Base-by-base conservation (phyloP, 1,140 invertebrate species). In the Mizuhopecten yessoensis region DNA sequence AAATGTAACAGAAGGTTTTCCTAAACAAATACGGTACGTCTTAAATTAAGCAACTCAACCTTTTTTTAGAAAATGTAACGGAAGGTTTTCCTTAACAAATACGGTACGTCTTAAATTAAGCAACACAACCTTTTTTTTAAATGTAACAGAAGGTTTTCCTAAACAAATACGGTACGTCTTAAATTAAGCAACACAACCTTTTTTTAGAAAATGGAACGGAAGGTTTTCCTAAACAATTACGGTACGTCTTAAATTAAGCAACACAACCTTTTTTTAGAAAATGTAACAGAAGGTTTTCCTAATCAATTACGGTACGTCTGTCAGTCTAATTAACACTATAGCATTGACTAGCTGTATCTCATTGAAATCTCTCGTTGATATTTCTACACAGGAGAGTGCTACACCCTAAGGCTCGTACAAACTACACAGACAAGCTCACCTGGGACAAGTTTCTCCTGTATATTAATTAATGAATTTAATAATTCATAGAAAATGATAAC, bases 401-500 rank as follows among this genome's bases (percentile, higher is more conserved):
- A n/a, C 11, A n/a, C 57, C 57, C 23, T 7, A n/a, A 29, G 57
- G 23, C 23, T 75, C 2, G 57, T 9, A 75, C 11, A 29, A 75
- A 75, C 57, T 75, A 29, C 57, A 75, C 11, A 5, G 57, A 13
- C 23, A 75, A 75, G n/a, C 57, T 5, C 57, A 75, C 57, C 57
- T 75, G 57, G 57, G 57, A 75, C 29, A 29, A 29, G 57, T 75
- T 75, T 75, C 57, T 75, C 57, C 13, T 75, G 57, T 75, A 29
- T 75, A 75, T 75, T 75, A 75, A 75, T 75, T 75, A 75, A 75
- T 75, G 57, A 75, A 29, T 75, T 75, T 75, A 75, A 75, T 75
- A 75, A 75, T 75, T 75, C n/a, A 75, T 75, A 75, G n/a, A 75
- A 75, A 75, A 75, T 75, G 29, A 75, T 75, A 75, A 75, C 57